Evolutionary conservation across 2,113 vertebrate genomes (phyloP).

Genomic region (Eonycteris spelaea): DNA sequence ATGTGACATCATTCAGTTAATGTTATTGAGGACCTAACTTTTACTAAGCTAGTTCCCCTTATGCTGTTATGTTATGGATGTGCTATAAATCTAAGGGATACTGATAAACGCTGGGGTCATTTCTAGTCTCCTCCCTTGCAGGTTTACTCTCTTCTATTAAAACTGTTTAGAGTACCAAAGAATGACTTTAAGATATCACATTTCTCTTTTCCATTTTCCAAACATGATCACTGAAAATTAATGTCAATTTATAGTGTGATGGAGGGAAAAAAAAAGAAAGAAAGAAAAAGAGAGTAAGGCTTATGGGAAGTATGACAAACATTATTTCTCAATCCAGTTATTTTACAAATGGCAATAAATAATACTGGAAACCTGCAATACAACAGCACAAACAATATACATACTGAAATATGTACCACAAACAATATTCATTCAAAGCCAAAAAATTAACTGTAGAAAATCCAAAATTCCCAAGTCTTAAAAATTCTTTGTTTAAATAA

Average conservation of each 20-base stretch:
- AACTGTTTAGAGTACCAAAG: background rate
- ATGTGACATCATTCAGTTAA: background rate
- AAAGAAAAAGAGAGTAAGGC: background rate
- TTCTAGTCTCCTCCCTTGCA: background rate
- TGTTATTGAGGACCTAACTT: background rate
- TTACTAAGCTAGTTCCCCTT: background rate
- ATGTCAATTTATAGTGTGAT: background rate
- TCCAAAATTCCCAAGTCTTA: background rate
- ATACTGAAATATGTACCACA: background rate
- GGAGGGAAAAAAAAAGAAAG: background rate
- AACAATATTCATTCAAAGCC: background rate
- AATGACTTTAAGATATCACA: background rate
- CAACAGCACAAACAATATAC: background rate
- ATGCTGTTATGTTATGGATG: background rate
- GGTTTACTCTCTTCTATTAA: background rate
- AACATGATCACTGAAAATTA: background rate
- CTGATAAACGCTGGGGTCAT: background rate
- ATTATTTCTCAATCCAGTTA: background rate
- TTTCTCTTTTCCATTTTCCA: background rate
- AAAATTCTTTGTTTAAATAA: conserved; percentile 20
- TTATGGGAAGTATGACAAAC: background rate
- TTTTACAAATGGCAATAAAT: conserved; percentile 14
- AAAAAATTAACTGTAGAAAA: conserved; percentile 1
- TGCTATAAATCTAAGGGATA: background rate
- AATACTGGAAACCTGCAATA: background rate